Conservation (phyloP, 2,113 vertebrate genomes). For the Chaetura pelagica region DNA sequence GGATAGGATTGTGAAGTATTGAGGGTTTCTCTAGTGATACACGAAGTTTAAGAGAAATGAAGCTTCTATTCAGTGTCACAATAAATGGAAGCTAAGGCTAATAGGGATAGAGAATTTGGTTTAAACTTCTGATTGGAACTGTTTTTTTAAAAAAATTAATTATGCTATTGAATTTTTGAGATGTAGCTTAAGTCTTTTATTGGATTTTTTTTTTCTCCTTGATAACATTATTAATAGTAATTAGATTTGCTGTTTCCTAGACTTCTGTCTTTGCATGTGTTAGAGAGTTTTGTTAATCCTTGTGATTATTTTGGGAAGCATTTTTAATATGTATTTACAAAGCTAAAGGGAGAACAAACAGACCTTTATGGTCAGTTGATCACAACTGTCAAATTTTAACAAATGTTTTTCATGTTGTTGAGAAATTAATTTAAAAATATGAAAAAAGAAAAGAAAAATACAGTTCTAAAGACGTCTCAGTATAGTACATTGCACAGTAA, state of each 20-base stretch:
- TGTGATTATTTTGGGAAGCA: slow-evolving; percentile 26
- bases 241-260: background rate
- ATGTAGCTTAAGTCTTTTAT: background rate
- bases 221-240: background rate
- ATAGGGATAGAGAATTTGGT: background rate
- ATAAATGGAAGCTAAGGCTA: background rate
- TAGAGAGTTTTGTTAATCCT: slow-evolving; percentile 14
- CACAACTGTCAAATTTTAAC: slow-evolving; percentile 40
- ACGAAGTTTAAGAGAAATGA: background rate
- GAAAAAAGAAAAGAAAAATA: slow-evolving; percentile 49
- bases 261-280: background rate
- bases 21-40: background rate
- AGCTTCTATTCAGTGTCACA: background rate
- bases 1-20: background rate
- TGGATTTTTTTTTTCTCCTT: background rate
- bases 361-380: slow-evolving; percentile 39
- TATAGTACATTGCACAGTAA: slow-evolving; percentile 14
- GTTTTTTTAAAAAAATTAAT: background rate
- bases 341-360: slow-evolving; percentile 35
- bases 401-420: slow-evolving; percentile 65
- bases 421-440: slow-evolving; percentile 54
- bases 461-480: slow-evolving; percentile 32
- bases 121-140: background rate
- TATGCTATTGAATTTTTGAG: background rate
- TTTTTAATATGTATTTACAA: slow-evolving; percentile 52